A percentile compares a stretch with the other conserved stretches of the same genome.
Evolutionary conservation across 2,797 vertebrate genomes (phyloP).

Genomic region (Rhinichthys osculus): DNA sequence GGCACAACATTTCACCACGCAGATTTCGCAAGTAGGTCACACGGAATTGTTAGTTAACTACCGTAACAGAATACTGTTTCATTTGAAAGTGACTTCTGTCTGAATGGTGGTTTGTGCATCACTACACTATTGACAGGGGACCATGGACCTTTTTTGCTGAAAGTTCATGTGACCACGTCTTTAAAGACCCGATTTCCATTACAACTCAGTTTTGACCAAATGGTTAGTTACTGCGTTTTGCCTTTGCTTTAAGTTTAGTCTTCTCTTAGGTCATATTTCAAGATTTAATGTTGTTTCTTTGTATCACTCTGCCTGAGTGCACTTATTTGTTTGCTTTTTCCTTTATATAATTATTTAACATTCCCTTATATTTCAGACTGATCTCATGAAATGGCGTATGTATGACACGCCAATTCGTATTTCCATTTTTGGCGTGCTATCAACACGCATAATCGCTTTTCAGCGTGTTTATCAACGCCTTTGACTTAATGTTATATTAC

Average conservation of each 20-base stretch:
- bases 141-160: not conserved
- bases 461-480: too few relatives aligned
- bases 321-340: not conserved
- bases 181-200: not conserved
- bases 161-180: too few relatives aligned
- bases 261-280: not conserved
- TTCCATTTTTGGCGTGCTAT: too few relatives aligned
- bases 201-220: not conserved
- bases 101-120: not conserved
- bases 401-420: too few relatives aligned
- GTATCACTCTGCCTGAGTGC: not conserved
- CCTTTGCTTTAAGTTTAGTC: not conserved
- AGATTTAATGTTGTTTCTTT: not conserved
- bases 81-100: not conserved
- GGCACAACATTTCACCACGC: not conserved
- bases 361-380: slow-evolving; percentile 4
- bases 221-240: not conserved
- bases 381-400: too few relatives aligned
- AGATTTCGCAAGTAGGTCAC: not conserved
- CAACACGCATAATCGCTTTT: too few relatives aligned
- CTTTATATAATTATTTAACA: not conserved
- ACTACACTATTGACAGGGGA: not conserved
- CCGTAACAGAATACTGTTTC: not conserved
- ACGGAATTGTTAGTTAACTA: not conserved
- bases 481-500: too few relatives aligned